Evolutionary conservation across 2,113 vertebrate species (phyloP), one percentile per base, ranked within the genome.

Genomic region (Xenopus laevis): DNA sequence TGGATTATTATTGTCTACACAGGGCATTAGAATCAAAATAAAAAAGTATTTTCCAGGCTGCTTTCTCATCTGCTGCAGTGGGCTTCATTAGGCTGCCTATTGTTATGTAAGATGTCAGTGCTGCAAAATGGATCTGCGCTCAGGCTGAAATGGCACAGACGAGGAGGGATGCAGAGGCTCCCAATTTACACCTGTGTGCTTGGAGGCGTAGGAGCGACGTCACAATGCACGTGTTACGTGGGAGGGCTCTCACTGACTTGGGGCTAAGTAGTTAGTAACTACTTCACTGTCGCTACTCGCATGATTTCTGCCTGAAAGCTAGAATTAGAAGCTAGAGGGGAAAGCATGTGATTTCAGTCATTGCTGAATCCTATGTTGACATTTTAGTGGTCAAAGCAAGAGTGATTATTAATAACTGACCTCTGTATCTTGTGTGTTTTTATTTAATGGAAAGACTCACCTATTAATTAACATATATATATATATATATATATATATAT

Each of bases 101-200:
- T 63, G 59, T 69, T 76, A 69, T 13, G 33, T 76, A 69, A 68
- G 55, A 62, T 68, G 64, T 33, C 63, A 27, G 27, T 20, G 13
- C 18, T 11, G 40, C 53, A 50, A 16, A 53, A 65, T 45, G 63
- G 52, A 65, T 23, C 40, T 12, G 23, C 40, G 40, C 65, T 59
- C 15, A 30, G 13, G 20, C 55, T 57, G 17, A 13, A 46, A 60
- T 73, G 62, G 33, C 18, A 57, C 2, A 57, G 45, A 53, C 47
- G 33, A n/a, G 52, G 53, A n/a, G 17, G 63, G 62, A 68, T 21
- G 11, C 18, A n/a, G 45, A 67, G 55, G 53, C 72, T 60, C 53
- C 23, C 47, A n/a, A 46, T 75, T 20, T 50, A 62, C 59, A 76
- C 73, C 73, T 68, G 73, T 57, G 57, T 12, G 46, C 15, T 23